Base-by-base conservation (phyloP, 2,113 vertebrate species). In the Macroglossus sobrinus region DNA sequence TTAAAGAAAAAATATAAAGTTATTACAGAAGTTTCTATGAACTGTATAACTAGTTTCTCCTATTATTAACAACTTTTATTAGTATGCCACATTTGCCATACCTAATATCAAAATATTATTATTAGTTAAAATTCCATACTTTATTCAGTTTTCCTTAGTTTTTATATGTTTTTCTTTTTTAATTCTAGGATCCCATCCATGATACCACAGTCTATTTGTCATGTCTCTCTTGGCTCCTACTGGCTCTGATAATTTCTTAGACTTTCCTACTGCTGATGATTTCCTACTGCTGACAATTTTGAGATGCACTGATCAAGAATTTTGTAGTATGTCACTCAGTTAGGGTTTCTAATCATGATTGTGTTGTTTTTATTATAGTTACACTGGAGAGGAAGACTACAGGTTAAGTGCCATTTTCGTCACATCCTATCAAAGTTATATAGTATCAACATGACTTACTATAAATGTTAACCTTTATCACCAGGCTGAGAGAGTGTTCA, bases 71-170 rank as follows among this genome's bases (percentile, higher is more conserved):
- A 78, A 76, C 14, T 35, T 71, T 4, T 55, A 47, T 43, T 45
- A 69, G 9, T 35, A 28, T 71, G 38, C 11, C 38, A 71, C 10
- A 13, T 66, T 68, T 61, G 33, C 43, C 75, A 24, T 38, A 30
- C 18, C 40, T 87, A 55, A 45, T 66, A 69, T 78, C 28, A 12
- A 72, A 35, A 78, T 6, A 22, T 63, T 72, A 26, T 80, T 68
- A 74, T 80, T 75, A 80, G 75, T 95, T 84, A 93, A 74, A 93
- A 91, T 74, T 68, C 55, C 38, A 88, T 28, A 30, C 16, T 91
- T 12, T 47, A 50, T 90, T 78, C 35, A 72, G 6, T 80, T 57
- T 64, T 50, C 7, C n/a, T 84, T 38, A 7, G 47, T 61, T 74
- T 82, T 82, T 87, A 59, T n/a, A 53, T 14, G 33, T 35, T 33